These are phyloP conservation scores for Trachurus trachurus DNA, from an alignment of 2,797 vertebrate species.

Conservation along the genomic window DNA sequence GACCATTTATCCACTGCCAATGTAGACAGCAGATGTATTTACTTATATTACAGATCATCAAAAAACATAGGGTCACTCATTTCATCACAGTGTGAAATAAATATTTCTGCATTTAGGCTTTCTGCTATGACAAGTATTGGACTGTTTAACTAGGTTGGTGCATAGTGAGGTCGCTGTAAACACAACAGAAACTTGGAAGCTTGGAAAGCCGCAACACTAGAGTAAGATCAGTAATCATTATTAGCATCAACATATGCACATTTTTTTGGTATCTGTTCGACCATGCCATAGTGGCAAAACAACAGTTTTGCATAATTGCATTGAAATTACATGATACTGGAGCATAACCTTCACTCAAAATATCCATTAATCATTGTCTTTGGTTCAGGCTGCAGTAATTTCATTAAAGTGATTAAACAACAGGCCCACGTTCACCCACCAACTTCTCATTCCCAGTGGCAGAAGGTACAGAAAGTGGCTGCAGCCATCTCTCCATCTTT, in stretches of 20 bases:
- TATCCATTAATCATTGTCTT: constrained; percentile 68
- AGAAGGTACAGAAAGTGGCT: constrained; percentile 58
- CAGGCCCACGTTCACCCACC: constrained; percentile 39
- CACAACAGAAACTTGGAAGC: too few species aligned
- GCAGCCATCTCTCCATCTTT: constrained; percentile 54
- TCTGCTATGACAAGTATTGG: background rate
- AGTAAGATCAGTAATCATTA: constrained; percentile 8
- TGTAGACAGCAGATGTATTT: background rate
- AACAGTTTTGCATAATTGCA: constrained; percentile 53
- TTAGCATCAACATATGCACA: constrained; percentile 20
- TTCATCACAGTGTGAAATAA: background rate
- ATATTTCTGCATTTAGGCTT: constrained; percentile 3
- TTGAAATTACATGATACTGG: constrained; percentile 57
- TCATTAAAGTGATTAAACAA: constrained; percentile 52
- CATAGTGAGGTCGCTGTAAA: background rate
- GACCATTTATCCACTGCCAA: background rate
- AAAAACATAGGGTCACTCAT: background rate
- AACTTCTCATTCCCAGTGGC: constrained; percentile 46
- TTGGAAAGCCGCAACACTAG: background rate
- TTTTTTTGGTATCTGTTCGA: constrained; percentile 33
- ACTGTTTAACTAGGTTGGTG: background rate
- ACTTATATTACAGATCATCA: background rate
- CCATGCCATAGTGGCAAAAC: constrained; percentile 26
- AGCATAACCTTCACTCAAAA: constrained; percentile 58
- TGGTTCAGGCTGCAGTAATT: constrained; percentile 57